Conservation (phyloP, 2,113 vertebrate genomes). For the Ardeotis arabs region DNA sequence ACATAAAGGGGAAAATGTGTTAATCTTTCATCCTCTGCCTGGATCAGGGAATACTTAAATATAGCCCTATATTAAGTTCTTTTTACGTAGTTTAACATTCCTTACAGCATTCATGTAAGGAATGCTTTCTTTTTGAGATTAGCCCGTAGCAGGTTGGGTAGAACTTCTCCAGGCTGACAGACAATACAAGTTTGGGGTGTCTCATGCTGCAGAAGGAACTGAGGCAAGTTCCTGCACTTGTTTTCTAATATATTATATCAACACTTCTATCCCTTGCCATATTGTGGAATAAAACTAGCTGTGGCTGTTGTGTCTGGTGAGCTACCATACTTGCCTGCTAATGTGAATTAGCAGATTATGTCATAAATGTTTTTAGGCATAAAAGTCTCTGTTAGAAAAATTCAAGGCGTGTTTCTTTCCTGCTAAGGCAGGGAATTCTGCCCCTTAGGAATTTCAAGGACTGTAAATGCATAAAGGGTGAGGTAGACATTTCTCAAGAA, state of each 20-base stretch:
- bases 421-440: not conserved
- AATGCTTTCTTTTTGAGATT: not conserved
- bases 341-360: not conserved
- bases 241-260: not conserved
- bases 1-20: not conserved
- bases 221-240: rapidly evolving
- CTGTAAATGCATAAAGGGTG: not conserved
- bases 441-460: not conserved
- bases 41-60: not conserved
- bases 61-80: not conserved
- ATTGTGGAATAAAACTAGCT: not conserved
- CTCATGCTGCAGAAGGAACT: not conserved
- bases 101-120: not conserved
- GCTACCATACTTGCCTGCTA: not conserved
- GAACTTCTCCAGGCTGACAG: not conserved
- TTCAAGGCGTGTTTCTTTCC: not conserved
- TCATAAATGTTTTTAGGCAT: not conserved
- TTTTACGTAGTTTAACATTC: not conserved
- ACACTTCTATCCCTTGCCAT: not conserved
- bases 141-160: rapidly evolving
- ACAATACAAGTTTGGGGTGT: not conserved
- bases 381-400: not conserved
- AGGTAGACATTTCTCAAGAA: not conserved
- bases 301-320: not conserved
- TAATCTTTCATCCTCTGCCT: not conserved